A percentile compares a stretch with the other conserved stretches of the same genome.
These are phyloP conservation scores for Drosophila subpulchrella DNA, from an alignment of 1,140 invertebrate genomes.

Conservation along the genomic window DNA sequence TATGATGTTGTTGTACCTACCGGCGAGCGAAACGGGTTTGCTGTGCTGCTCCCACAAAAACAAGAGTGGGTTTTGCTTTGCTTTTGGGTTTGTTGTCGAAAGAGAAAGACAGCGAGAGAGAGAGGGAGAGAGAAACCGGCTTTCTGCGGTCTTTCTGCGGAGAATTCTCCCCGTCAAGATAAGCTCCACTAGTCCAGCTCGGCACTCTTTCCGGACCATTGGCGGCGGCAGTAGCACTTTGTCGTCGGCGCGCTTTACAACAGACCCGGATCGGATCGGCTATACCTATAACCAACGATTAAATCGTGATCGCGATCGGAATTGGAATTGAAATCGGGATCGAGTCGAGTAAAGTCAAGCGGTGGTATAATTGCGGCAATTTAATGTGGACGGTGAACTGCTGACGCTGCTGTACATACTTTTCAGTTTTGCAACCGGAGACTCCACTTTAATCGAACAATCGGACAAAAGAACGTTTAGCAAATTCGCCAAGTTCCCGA, in stretches of 20 bases:
- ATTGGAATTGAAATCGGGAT: conserved; percentile 36
- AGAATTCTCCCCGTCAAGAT: conserved; percentile 41
- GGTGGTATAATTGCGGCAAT: conserved; percentile 40
- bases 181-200: conserved; percentile 50
- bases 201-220: conserved; percentile 75
- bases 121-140: conserved; percentile 56
- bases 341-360: not conserved
- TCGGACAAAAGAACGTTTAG: conserved; percentile 29
- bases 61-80: conserved; percentile 17
- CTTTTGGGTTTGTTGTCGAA: not conserved
- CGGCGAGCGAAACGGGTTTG: conserved; percentile 44
- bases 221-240: conserved; percentile 72
- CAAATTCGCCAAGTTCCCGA: conserved; percentile 22
- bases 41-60: conserved; percentile 28
- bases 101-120: not conserved
- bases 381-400: conserved; percentile 25
- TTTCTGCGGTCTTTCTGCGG: conserved; percentile 67
- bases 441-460: conserved; percentile 1
- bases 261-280: conserved; percentile 31
- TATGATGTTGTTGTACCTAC: conserved; percentile 23
- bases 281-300: not conserved
- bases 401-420: conserved; percentile 39
- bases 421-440: conserved; percentile 25
- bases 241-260: conserved; percentile 66
- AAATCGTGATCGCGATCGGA: conserved; percentile 25